phyloP scores from a whole-genome alignment of 2,888 invertebrate genomes.

The Chrysomela aeneicollis region DNA sequence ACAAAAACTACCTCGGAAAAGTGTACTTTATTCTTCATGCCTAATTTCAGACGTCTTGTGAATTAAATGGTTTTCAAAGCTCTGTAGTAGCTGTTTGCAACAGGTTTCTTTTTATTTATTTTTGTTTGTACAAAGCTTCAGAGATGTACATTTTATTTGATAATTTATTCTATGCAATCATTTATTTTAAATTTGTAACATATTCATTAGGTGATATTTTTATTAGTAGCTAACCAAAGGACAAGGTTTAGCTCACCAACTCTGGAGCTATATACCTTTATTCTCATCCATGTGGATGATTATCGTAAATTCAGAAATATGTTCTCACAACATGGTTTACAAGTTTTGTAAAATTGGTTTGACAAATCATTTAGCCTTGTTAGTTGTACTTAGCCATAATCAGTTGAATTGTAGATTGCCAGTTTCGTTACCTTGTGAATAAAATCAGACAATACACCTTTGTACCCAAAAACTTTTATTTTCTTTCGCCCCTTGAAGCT shows the following conservation, averaged over 20 bases:
- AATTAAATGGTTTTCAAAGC: neutral
- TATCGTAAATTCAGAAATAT: neutral
- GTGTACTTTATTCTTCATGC: neutral
- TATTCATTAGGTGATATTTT: neutral
- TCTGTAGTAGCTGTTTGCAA: conserved; percentile 27
- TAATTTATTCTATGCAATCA: conserved; percentile 31
- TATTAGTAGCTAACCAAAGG: neutral
- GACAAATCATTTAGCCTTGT: neutral
- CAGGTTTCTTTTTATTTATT: conserved; percentile 31
- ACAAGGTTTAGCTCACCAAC: neutral
- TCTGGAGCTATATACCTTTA: neutral
- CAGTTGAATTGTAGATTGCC: neutral
- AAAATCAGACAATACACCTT: conserved; percentile 1
- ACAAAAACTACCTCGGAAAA: conserved; percentile 6
- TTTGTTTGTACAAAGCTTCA: conserved; percentile 33
- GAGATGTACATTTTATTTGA: conserved; percentile 39
- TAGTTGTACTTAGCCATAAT: conserved; percentile 13
- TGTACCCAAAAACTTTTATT: neutral
- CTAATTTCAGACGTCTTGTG: no score
- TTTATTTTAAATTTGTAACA: conserved; percentile 17
- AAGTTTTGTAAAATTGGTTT: neutral
- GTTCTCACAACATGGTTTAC: neutral
- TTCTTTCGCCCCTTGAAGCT: neutral
- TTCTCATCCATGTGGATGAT: neutral
- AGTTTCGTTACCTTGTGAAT: conserved; percentile 1